Base-by-base conservation (phyloP, 2,113 vertebrate genomes). In the Sylvilagus bachmani region DNA sequence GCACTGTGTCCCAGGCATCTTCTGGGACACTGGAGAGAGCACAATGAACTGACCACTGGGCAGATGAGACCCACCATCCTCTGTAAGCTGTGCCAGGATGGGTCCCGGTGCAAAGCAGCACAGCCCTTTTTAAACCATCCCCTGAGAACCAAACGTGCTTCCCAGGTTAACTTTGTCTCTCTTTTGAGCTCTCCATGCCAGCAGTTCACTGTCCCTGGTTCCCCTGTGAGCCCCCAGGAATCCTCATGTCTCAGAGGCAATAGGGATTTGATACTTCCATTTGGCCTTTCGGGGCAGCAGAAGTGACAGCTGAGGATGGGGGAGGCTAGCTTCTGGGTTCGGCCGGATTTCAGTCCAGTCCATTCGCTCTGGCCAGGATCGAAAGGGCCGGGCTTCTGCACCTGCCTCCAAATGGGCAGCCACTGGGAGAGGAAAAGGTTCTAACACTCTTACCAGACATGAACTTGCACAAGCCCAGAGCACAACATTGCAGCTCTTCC, bases 31-130 rank as follows among this genome's bases (percentile, higher is more conserved):
- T 8, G 7, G 49, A 64, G 77, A 75, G 17, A 75, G 12, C 11
- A 24, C 0, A 27, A 27, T 24, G 2, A 4, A 2, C 24, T 61
- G 17, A 62, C 27, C 25, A 12, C 29, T 6, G 77, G 61, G 73
- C 81, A 75, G 21, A 66, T 10, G 44, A 74, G 81, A 36, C 2
- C 5, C 10, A 8, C n/a, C 3, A 24, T 9, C 29, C 16, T 11
- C 4, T 6, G 3, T 29, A n/a, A 53, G 25, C 4, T 29, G 36
- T 6, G 2, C 11, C 2, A 12, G 22, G 22, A 61, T 2, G 10
- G 70, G n/a, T 24, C 19, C 22, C 49, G 13, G 22, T 8, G 7
- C 4, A 22, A 62, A 17, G 21, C 17, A 10, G 0, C 1, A 0
- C 6, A 19, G 17, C 33, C 21, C 58, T 69, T 74, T 61, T n/a